These are phyloP conservation scores for Drosophila parabipectinata DNA, from an alignment of 1,140 invertebrate species.

Conservation along the genomic window DNA sequence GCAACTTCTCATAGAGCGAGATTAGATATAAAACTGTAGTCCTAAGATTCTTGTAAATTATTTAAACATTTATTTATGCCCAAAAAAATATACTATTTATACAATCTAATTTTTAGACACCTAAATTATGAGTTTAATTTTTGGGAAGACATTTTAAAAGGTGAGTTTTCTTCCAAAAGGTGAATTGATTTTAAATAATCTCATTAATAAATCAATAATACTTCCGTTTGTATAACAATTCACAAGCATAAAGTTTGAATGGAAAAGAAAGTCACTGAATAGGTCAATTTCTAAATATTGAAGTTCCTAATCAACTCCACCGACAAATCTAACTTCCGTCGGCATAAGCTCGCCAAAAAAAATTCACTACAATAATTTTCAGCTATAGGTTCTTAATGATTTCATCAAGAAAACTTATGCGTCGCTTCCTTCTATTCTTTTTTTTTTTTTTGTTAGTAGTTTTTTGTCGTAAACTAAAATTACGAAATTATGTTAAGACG, in stretches of 20 bases:
- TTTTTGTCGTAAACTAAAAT: conserved; percentile 39
- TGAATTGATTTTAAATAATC: no score
- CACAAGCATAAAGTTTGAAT: background rate
- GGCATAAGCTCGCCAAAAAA: conserved; percentile 13
- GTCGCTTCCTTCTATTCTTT: conserved; percentile 5
- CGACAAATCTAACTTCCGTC: conserved; percentile 21
- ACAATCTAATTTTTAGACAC: conserved; percentile 17
- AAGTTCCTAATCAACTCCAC: conserved; percentile 3
- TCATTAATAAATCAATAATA: no score
- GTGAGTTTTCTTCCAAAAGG: background rate
- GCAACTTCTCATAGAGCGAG: conserved; percentile 34
- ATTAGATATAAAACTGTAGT: conserved; percentile 31
- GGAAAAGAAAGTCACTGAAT: conserved; percentile 24
- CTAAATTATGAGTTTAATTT: background rate
- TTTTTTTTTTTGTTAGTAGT: background rate
- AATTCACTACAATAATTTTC: conserved; percentile 19
- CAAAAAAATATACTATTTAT: conserved; percentile 43
- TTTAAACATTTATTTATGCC: conserved; percentile 68
- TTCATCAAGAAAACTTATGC: conserved; percentile 40
- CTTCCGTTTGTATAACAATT: background rate
- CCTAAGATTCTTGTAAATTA: conserved; percentile 54
- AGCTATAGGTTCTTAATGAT: conserved; percentile 47
- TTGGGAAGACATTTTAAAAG: background rate
- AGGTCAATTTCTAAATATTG: conserved; percentile 9
- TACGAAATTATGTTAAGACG: conserved; percentile 72